Conservation (phyloP, 2,797 vertebrate genomes). For the Acanthurus leucopareius region DNA sequence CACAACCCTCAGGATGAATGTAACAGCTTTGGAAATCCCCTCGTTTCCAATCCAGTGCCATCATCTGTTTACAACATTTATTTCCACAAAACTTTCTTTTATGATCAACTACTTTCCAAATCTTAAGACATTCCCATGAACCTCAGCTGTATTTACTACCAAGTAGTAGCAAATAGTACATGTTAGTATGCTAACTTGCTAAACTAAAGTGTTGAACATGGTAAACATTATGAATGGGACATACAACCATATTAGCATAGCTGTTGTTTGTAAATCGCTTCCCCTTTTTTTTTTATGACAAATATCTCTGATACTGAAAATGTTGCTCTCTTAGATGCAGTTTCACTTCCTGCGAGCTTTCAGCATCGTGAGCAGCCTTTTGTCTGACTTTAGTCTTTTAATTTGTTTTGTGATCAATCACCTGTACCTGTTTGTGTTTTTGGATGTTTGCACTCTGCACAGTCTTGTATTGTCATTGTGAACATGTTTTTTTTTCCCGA, state of each 20-base stretch:
- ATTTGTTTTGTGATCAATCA: neutral
- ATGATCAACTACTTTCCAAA: neutral
- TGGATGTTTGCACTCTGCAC: neutral
- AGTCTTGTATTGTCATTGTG: neutral
- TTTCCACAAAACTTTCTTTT: neutral
- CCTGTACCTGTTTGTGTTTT: neutral
- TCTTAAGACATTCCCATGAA: neutral
- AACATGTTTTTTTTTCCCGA: conserved; percentile 2
- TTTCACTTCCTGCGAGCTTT: neutral
- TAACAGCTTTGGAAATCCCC: neutral
- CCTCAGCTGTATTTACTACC: neutral
- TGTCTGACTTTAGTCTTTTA: neutral
- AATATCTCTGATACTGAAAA: neutral
- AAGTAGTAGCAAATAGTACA: neutral
- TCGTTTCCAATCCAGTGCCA: neutral
- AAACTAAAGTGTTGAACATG: neutral
- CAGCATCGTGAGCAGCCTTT: neutral
- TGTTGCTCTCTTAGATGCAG: neutral
- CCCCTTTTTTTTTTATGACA: neutral
- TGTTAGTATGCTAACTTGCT: neutral
- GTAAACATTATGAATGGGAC: neutral
- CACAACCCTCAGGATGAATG: neutral
- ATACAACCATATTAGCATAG: no score
- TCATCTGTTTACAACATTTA: no score
- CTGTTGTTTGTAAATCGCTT: neutral